phyloP scores from a whole-genome alignment of 2,113 vertebrate species.

The Coptodon rendalli region DNA sequence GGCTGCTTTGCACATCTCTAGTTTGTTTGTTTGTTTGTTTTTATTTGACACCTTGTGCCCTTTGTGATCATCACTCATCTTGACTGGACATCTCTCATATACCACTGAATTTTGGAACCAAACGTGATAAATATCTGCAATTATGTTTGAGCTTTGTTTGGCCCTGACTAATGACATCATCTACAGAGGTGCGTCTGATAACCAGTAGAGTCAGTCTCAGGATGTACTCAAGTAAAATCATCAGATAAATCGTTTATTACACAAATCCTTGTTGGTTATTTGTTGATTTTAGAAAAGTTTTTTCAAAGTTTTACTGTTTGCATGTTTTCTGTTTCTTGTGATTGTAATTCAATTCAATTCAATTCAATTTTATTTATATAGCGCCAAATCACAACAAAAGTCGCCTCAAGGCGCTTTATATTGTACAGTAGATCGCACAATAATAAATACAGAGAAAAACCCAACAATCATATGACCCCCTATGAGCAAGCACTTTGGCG shows the following conservation, averaged over 20 bases:
- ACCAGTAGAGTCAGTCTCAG: background rate
- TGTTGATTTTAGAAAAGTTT: background rate
- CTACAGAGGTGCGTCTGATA: background rate
- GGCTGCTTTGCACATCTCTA: background rate
- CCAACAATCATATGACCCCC: too few relatives aligned
- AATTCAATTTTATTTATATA: too few relatives aligned
- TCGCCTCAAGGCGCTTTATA: too few relatives aligned
- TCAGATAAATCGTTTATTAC: background rate
- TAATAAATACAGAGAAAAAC: too few relatives aligned
- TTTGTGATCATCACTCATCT: background rate
- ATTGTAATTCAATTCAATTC: too few relatives aligned
- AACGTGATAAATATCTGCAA: background rate
- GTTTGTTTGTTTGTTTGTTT: background rate
- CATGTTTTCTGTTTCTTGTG: background rate
- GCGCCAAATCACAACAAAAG: too few relatives aligned
- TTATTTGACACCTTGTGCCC: background rate
- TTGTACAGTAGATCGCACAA: too few relatives aligned
- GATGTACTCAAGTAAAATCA: background rate
- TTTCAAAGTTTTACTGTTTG: background rate
- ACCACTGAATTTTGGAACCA: background rate
- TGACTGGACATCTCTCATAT: background rate
- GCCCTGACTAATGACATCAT: background rate
- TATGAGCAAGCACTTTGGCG: too few relatives aligned
- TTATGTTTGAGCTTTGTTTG: background rate
- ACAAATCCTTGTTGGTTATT: background rate